phyloP scores from a whole-genome alignment of 1,140 invertebrate species.

The Drosophila littoralis region DNA sequence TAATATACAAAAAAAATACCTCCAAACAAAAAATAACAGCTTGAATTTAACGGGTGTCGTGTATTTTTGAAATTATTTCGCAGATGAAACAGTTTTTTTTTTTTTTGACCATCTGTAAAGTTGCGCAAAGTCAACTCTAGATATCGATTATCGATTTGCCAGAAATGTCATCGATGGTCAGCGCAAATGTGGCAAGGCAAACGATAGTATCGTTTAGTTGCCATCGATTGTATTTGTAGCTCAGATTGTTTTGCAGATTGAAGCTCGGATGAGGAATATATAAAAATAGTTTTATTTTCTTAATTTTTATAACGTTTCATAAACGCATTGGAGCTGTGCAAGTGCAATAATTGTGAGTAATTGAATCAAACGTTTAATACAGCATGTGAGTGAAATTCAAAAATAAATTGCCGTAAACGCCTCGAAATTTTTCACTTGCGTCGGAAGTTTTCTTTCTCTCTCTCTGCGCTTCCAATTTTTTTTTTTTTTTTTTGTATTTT shows the following conservation, averaged over 20 bases:
- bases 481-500: conserved; percentile 57
- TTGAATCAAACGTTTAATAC: conserved; percentile 12
- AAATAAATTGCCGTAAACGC: conserved; percentile 27
- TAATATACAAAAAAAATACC: no score
- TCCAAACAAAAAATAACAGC: no score
- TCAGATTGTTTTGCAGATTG: conserved; percentile 60
- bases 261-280: conserved; percentile 74
- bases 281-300: conserved; percentile 48
- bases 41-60: no score
- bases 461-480: conserved; percentile 50
- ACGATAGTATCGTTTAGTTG: conserved; percentile 36
- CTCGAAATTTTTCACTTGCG: conserved; percentile 46
- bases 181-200: not conserved
- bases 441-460: conserved; percentile 58
- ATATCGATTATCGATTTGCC: conserved; percentile 19
- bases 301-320: conserved; percentile 62
- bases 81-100: no score
- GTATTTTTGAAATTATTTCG: no score
- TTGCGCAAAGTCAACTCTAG: not conserved
- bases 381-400: conserved; percentile 18
- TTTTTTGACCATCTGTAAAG: no score
- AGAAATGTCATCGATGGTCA: conserved; percentile 13
- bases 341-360: conserved; percentile 78
- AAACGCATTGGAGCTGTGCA: conserved; percentile 73
- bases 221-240: conserved; percentile 46